Evolutionary conservation across 2,113 vertebrate genomes (phyloP), one percentile per base, ranked within the genome.

Genomic region (Ia io): DNA sequence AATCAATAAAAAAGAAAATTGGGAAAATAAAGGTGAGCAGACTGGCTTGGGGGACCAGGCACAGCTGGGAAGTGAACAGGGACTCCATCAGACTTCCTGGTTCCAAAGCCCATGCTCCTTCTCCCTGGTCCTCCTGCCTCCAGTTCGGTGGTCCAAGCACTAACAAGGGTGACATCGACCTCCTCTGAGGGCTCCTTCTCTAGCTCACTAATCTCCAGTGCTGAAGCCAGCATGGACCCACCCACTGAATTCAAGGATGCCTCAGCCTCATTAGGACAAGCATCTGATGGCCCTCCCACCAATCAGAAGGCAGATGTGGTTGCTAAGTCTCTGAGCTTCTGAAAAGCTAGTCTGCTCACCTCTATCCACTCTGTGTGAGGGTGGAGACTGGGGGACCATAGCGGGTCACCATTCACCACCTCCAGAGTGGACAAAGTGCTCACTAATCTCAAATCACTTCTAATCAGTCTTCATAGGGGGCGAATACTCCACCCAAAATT

Each of bases 11-110:
- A 53, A 53, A 53, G 37, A 56, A 18, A 18, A 18, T 22, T 1
- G 16, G 17, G 4, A 18, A 18, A 18, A 51, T 18, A 10, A 23
- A 30, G 86, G 4, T 0, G 11, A 61, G 83, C 20, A 61, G 44
- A 28, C 30, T 32, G 61, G 32, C 32, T 56, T 6, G 12, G 20
- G 69, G 56, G 35, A 40, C 8, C 18, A n/a, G 7, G 65, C 3
- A 7, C 30, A 42, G 56, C 30, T 11, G 22, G 6, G 25, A 70
- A 22, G 53, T 0, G 0, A 51, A 16, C 0, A 0, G 32, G 30
- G 25, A 32, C 47, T 59, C 71, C 28, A 17, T 1, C 47, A 65
- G 63, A 6, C 47, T 25, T 71, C 42, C 59, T 0, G 79, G 56
- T 51, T 49, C 56, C 79, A 49, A 18, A 44, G 51, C 2, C 85